Evolutionary conservation across 2,113 vertebrate genomes (phyloP).

Genomic region (Strigops habroptila): DNA sequence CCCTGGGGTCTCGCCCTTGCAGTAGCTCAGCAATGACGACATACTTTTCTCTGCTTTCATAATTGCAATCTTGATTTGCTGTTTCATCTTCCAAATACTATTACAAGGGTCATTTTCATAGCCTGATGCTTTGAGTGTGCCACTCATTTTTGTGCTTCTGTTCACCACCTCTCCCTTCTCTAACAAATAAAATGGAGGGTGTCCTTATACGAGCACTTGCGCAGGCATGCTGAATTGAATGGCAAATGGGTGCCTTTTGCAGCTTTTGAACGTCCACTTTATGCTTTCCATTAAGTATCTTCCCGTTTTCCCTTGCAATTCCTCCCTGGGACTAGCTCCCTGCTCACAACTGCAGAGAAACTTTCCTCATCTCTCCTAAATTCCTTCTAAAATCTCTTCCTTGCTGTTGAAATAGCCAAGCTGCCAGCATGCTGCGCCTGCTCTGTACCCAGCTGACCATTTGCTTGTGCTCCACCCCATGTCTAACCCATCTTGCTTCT

Average conservation of each 20-base stretch:
- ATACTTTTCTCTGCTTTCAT: background rate
- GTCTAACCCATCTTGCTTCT: background rate
- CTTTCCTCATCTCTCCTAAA: background rate
- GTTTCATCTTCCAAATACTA: background rate
- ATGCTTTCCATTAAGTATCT: background rate
- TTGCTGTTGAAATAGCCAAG: background rate
- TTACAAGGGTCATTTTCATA: background rate
- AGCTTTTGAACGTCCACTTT: background rate
- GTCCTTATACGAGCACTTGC: background rate
- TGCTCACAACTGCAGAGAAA: background rate
- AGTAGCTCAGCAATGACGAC: background rate
- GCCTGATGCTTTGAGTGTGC: background rate
- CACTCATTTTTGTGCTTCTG: background rate
- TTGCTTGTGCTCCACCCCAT: background rate
- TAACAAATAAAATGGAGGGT: background rate
- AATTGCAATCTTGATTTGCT: background rate
- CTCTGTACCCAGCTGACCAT: background rate
- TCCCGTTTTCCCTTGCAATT: background rate
- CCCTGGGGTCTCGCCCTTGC: background rate
- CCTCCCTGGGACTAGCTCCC: background rate
- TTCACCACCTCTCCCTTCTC: background rate
- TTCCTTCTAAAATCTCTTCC: background rate
- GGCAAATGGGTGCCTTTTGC: background rate
- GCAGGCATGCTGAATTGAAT: background rate
- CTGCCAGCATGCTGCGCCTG: fast-evolving